Evolutionary conservation across 1,140 invertebrate genomes (phyloP), one percentile per base, ranked within the genome.

Genomic region (Mactra quadrangularis): DNA sequence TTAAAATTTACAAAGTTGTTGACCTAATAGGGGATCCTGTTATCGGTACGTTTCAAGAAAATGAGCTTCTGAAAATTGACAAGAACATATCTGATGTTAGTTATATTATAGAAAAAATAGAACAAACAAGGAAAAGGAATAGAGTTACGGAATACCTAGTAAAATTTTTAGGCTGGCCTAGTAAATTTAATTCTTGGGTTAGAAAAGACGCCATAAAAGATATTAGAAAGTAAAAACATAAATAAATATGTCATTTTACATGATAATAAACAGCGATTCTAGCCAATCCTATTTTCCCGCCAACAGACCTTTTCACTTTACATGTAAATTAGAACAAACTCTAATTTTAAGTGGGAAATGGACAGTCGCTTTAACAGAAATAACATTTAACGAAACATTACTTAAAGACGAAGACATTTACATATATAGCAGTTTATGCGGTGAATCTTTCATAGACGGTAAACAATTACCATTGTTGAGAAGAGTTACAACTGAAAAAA

Each of bases 111-210:
- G 59, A 62, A 62, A 62, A 62, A 11, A 35, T 62, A 22, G 25
- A 31, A 53, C 70, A 57, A 55, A 41, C 53, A 29, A 29, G 59
- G 17, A 84, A 71, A 71, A 52, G 57, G 33, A 66, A 29, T 38
- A 79, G 68, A n/a, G 31, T 33, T 31, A 64, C 50, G 29, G 72
- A 85, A 78, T 72, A 64, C 4, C 47, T 82, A 22, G 79, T 85
- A 13, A 71, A 71, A 60, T 85, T 62, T 62, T 22, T 68, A 62
- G 66, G 60, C 17, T 85, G 79, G 84, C 84, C 84, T 6, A 52
- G 15, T 1, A 82, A 85, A 74, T 85, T 78, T 38, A 71, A 78
- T 74, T 85, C 84, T 17, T 85, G 84, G 84, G 57, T 85, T n/a
- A n/a, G n/a, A n/a, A n/a, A n/a, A n/a, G n/a, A n/a, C n/a, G n/a